Conservation (phyloP, 2,797 vertebrate genomes). For the Calcarius lapponicus region DNA sequence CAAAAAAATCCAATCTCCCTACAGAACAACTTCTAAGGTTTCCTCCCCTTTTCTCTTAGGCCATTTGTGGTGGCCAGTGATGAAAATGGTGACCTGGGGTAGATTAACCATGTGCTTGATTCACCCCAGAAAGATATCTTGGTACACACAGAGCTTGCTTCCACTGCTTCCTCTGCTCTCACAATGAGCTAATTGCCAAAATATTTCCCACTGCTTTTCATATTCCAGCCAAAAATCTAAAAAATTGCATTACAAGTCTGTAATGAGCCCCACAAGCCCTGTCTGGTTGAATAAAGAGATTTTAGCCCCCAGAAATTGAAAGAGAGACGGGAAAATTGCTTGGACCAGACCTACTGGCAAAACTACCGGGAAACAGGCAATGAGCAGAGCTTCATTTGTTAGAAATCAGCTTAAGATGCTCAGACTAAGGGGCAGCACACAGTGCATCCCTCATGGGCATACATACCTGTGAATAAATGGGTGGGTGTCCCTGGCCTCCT, state of each 20-base stretch:
- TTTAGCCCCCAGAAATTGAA: not conserved
- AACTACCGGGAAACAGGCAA: not conserved
- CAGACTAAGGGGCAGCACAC: not conserved
- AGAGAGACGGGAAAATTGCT: not conserved
- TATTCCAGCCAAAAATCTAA: not conserved
- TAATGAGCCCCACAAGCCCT: not conserved
- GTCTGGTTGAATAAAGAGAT: not conserved
- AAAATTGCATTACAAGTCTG: not conserved
- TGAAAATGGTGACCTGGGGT: not conserved
- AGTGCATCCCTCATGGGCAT: fast-evolving
- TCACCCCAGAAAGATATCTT: not conserved
- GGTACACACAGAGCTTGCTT: not conserved
- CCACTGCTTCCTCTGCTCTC: not conserved
- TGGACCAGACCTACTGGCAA: not conserved
- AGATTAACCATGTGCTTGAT: not conserved
- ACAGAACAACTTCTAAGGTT: not conserved
- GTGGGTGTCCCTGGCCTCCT: not conserved
- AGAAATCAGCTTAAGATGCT: not conserved
- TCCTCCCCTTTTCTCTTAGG: not conserved
- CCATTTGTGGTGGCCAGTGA: not conserved
- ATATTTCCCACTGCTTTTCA: not conserved
- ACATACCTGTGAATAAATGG: not conserved
- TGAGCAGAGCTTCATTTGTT: not conserved
- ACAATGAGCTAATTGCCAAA: not conserved
- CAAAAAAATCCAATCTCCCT: not conserved